Evolutionary conservation across 2,797 vertebrate genomes (phyloP).

Genomic region (Siniperca scherzeri): DNA sequence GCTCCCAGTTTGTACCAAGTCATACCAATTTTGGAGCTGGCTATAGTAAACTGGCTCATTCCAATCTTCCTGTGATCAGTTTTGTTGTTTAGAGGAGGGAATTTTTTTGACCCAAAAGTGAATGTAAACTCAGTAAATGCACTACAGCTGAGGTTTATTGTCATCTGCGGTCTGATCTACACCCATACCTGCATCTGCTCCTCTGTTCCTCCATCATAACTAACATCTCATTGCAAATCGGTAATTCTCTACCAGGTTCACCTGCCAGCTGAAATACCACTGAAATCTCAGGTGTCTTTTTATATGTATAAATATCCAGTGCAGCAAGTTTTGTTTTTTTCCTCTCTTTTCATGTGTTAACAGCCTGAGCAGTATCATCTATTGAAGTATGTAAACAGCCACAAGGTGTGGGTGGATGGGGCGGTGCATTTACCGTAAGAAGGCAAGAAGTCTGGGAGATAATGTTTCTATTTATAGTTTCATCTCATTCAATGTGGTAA

Average conservation of each 20-base stretch:
- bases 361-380: not conserved
- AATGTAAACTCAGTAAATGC: no score
- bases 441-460: not conserved
- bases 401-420: not conserved
- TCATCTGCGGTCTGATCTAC: no score
- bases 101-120: no score
- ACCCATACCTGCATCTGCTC: no score
- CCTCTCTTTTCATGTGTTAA: not conserved
- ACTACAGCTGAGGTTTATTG: no score
- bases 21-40: not conserved
- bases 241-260: no score
- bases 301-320: not conserved
- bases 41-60: no score
- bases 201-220: no score
- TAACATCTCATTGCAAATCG: no score
- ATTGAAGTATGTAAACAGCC: not conserved
- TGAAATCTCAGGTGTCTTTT: not conserved
- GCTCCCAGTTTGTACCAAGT: not conserved
- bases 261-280: no score
- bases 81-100: no score
- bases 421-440: not conserved
- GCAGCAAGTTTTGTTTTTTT: not conserved
- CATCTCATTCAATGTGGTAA: not conserved
- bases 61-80: not conserved
- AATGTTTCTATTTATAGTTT: not conserved